Evolutionary conservation across 2,797 vertebrate species (phyloP), one percentile per base, ranked within the genome.

Genomic region (Crocodylus rhombifer): DNA sequence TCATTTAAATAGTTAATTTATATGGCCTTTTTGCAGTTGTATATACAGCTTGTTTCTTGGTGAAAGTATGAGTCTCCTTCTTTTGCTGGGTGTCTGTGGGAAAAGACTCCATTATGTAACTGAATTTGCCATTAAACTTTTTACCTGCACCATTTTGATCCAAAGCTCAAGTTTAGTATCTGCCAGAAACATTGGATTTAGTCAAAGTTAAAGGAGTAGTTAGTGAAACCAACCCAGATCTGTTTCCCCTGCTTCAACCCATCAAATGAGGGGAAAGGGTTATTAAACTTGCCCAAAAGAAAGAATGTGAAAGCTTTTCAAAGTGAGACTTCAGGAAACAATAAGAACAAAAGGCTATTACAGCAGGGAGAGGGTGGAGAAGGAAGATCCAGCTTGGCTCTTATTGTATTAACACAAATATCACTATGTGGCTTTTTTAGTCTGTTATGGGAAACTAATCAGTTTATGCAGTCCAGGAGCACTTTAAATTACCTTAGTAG

Each of bases 201-300:
- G 69, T 21, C 63, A 28, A 2, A 56, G 80, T 8, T 25, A 23
- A 56, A 86, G 67, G 12, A 64, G n/a, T 62, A 25, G 26, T 1
- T 75, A 51, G 55, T 36, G 58, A n/a, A 90, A 71, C 67, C 84
- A 85, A 65, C 77, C 69, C 67, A 55, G 84, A 60, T 51, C 64
- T 51, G 26, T 7, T 73, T 76, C 79, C 89, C 57, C 20, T 80
- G 84, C 58, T 64, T 86, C 92, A 94, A 56, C 75, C 77, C 55
- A 81, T 71, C 14, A 87, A 93, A 64, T 0, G 0, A 77, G n/a
- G 67, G 12, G 4, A 56, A 84, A 89, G 16, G 26, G 61, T 62
- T 62, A 60, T 82, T 90, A 92, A 93, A 67, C 67, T 28, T 6
- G 61, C 78, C 51, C 58, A 82, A 62, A 93, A 58, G 42, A 23